These are phyloP conservation scores for Fulmarus glacialis DNA, from an alignment of 2,113 vertebrate genomes.

Conservation along the genomic window DNA sequence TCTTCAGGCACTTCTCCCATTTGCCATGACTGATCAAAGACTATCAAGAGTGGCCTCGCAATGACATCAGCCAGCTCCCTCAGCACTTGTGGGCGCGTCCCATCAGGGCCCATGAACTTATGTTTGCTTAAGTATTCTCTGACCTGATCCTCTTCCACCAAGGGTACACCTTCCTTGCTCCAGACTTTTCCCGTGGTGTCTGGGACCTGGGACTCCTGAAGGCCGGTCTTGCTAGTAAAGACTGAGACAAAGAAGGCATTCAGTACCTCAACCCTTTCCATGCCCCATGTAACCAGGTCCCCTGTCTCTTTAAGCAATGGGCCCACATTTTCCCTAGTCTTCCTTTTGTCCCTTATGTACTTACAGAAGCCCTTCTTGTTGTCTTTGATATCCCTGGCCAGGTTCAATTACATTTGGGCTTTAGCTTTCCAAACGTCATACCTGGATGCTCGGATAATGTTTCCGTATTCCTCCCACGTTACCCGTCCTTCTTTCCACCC, in stretches of 20 bases:
- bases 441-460: background rate
- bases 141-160: background rate
- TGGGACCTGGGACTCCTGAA: background rate
- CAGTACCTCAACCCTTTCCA: background rate
- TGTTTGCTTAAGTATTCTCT: background rate
- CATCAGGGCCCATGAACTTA: background rate
- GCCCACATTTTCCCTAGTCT: background rate
- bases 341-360: background rate
- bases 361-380: background rate
- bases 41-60: background rate
- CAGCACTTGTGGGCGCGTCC: background rate
- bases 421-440: background rate
- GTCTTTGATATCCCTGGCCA: background rate
- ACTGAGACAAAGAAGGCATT: background rate
- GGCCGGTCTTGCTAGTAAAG: background rate
- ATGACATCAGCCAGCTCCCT: background rate
- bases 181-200: background rate
- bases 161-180: background rate
- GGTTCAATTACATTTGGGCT: background rate
- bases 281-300: background rate
- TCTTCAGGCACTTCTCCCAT: background rate
- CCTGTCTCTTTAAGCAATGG: background rate
- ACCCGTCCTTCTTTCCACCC: background rate
- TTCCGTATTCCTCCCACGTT: background rate
- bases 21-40: background rate